Evolutionary conservation across 2,888 invertebrate genomes (phyloP).

Genomic region (Yponomeuta sedellus): DNA sequence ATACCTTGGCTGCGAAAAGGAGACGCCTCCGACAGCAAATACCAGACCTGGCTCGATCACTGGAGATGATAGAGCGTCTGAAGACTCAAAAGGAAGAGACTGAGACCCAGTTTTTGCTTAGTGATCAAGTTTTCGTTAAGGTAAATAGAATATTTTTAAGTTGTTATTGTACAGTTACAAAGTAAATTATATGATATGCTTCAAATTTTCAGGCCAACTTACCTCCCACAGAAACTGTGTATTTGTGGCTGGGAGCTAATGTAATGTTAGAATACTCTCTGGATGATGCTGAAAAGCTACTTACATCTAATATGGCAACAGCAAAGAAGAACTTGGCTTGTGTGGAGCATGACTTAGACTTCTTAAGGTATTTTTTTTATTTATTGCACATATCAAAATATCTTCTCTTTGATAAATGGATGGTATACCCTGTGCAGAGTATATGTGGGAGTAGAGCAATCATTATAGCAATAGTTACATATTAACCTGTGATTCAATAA

Average conservation of each 20-base stretch:
- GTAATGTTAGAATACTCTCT: slow-evolving; percentile 98
- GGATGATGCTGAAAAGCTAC: slow-evolving; percentile 90
- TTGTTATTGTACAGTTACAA: not conserved
- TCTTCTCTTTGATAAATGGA: too few species aligned
- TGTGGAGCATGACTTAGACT: slow-evolving; percentile 95
- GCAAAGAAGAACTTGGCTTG: slow-evolving; percentile 89
- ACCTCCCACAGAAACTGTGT: slow-evolving; percentile 92
- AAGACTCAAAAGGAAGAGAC: slow-evolving; percentile 87
- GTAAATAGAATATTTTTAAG: slow-evolving; percentile 29
- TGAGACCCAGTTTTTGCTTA: slow-evolving; percentile 93
- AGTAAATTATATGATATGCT: not conserved
- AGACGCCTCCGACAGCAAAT: slow-evolving; percentile 92
- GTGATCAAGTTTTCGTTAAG: slow-evolving; percentile 91
- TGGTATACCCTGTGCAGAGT: too few species aligned
- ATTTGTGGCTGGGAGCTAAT: slow-evolving; percentile 91
- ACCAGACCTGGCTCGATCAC: slow-evolving; percentile 93
- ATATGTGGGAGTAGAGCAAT: too few species aligned
- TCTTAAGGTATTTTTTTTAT: slow-evolving; percentile 79
- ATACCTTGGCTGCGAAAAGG: slow-evolving; percentile 90
- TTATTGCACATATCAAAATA: too few species aligned
- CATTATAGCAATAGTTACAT: too few species aligned
- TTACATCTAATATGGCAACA: slow-evolving; percentile 88
- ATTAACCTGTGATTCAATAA: too few species aligned
- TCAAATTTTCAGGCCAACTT: slow-evolving; percentile 83
- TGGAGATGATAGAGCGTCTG: slow-evolving; percentile 94